These are phyloP conservation scores for Bhutanitis thaidina DNA, from an alignment of 2,888 invertebrate genomes.

Conservation along the genomic window DNA sequence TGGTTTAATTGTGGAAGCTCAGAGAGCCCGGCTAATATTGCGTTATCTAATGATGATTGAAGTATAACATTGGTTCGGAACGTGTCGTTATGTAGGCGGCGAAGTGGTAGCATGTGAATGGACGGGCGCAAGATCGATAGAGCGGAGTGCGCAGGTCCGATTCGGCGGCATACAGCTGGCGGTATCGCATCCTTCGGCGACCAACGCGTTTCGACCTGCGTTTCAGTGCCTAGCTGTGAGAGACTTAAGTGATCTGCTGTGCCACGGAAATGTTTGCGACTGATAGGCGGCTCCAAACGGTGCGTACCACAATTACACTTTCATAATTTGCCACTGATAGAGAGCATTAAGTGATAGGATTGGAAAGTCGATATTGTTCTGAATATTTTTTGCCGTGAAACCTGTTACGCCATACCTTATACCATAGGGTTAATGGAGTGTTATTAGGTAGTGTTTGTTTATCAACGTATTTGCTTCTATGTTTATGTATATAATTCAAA, in stretches of 20 bases:
- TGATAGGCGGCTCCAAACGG: constrained; percentile 62
- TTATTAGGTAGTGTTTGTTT: constrained; percentile 50
- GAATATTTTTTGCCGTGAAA: constrained; percentile 29
- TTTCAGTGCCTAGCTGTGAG: constrained; percentile 50
- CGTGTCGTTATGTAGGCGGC: constrained; percentile 65
- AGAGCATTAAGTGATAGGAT: neutral
- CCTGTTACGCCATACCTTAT: constrained; percentile 60
- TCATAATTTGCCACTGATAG: neutral
- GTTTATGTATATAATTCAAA: neutral
- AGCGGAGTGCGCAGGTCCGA: constrained; percentile 67
- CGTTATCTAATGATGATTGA: constrained; percentile 72
- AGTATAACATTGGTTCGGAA: constrained; percentile 55
- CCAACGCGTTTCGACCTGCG: constrained; percentile 43
- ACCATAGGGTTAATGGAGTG: constrained; percentile 41
- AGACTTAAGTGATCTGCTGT: constrained; percentile 50
- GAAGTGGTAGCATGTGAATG: constrained; percentile 67
- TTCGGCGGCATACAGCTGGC: constrained; percentile 56
- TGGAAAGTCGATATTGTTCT: neutral
- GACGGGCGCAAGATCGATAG: constrained; percentile 65
- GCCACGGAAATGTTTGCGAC: constrained; percentile 55
- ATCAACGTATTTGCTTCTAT: constrained; percentile 31
- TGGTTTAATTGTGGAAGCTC: constrained; percentile 52
- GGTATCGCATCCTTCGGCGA: constrained; percentile 45
- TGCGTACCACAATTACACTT: constrained; percentile 38
- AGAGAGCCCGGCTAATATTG: constrained; percentile 54